These are phyloP conservation scores for Apeira syringaria DNA, from an alignment of 2,888 invertebrate species.

Conservation along the genomic window DNA sequence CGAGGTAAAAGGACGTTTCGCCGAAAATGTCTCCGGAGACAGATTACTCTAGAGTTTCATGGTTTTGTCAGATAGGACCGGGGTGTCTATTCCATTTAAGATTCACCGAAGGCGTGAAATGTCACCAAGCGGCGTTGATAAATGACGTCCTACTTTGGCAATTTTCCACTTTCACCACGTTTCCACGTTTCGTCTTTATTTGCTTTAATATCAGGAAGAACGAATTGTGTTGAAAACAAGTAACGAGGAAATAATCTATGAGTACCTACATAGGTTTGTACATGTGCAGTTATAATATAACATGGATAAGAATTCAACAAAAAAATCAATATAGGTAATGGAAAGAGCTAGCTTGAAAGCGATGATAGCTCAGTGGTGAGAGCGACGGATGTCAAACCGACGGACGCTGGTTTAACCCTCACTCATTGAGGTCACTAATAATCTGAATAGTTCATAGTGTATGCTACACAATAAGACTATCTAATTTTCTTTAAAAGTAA, in stretches of 20 bases:
- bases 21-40: conserved; percentile 9
- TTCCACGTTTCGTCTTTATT: conserved; percentile 40
- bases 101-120: conserved; percentile 55
- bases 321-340: too few species aligned
- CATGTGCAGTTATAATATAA: too few species aligned
- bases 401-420: too few species aligned
- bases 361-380: too few species aligned
- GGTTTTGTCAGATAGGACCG: conserved; percentile 34
- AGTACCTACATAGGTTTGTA: too few species aligned
- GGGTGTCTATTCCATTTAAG: conserved; percentile 50
- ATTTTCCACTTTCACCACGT: conserved; percentile 60
- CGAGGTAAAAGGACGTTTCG: conserved; percentile 5
- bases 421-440: too few species aligned
- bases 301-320: too few species aligned
- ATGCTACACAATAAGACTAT: too few species aligned
- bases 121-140: conserved; percentile 63
- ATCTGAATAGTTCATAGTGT: too few species aligned
- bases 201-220: conserved; percentile 49
- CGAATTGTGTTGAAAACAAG: conserved; percentile 34
- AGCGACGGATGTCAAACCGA: too few species aligned
- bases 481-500: too few species aligned
- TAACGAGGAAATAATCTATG: conserved; percentile 13
- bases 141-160: conserved; percentile 60
- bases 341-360: too few species aligned
- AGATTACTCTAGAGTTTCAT: conserved; percentile 19